Percentiles rank a stretch among this genome's conserved stretches.
Evolutionary conservation across 2,888 invertebrate genomes (phyloP).

Genomic region (Crematogaster levior): DNA sequence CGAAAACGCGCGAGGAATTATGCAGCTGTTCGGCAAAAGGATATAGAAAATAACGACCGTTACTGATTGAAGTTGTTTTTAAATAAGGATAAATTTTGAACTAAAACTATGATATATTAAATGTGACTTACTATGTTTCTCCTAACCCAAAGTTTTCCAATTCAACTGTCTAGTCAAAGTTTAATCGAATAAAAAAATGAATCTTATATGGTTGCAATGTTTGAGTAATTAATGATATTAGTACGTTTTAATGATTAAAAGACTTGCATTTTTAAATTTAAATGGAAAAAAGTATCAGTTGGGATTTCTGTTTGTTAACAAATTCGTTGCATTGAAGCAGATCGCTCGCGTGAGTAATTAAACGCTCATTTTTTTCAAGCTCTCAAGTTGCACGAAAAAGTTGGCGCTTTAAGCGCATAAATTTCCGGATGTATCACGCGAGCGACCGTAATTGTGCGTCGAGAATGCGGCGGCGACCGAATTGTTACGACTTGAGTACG

Average conservation of each 20-base stretch:
- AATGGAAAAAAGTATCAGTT: background rate
- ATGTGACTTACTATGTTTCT: too few relatives aligned
- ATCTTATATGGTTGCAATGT: background rate
- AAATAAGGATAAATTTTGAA: too few relatives aligned
- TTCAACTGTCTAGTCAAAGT: too few relatives aligned
- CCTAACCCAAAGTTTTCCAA: too few relatives aligned
- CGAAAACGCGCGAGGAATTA: too few relatives aligned
- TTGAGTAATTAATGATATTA: background rate
- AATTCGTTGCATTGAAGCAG: background rate
- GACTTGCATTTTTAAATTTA: background rate
- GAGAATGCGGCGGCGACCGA: conserved; percentile 64
- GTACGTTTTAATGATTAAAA: background rate
- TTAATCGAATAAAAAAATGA: background rate
- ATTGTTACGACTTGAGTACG: conserved; percentile 65
- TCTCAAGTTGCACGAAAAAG: background rate
- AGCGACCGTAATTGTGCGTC: conserved; percentile 49
- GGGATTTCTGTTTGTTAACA: background rate
- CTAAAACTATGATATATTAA: too few relatives aligned
- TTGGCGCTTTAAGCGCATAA: background rate
- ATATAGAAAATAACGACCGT: too few relatives aligned
- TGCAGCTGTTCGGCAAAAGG: too few relatives aligned
- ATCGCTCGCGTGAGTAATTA: background rate
- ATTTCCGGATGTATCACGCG: conserved; percentile 16
- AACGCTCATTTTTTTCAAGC: background rate
- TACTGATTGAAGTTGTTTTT: too few relatives aligned